Conservation (phyloP, 2,888 invertebrate genomes). For the Nymphalis polychloros region DNA sequence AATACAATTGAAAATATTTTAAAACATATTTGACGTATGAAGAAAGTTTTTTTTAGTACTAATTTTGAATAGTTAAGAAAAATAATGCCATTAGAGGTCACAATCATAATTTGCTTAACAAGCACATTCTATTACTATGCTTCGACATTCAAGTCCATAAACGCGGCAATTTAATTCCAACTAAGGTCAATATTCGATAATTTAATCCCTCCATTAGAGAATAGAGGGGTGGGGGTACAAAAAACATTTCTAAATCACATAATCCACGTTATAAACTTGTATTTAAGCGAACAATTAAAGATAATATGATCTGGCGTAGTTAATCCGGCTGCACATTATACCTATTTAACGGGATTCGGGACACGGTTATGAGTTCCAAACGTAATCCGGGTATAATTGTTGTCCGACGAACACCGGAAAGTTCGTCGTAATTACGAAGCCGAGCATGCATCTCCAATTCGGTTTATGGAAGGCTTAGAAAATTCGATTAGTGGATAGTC, state of each 20-base stretch:
- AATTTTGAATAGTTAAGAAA: no score
- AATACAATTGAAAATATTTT: no score
- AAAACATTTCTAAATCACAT: conserved; percentile 39
- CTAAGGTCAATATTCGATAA: conserved; percentile 23
- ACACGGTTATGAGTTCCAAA: conserved; percentile 66
- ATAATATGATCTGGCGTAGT: conserved; percentile 68
- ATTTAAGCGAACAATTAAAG: conserved; percentile 72
- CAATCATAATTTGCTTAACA: no score
- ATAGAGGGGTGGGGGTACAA: neutral
- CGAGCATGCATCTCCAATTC: conserved; percentile 46
- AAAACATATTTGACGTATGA: no score
- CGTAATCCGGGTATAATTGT: conserved; percentile 73
- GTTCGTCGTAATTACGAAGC: conserved; percentile 64
- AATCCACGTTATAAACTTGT: conserved; percentile 63
- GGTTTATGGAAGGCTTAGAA: conserved; percentile 37
- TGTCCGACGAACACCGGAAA: conserved; percentile 74
- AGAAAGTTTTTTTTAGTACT: no score
- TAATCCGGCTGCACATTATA: conserved; percentile 75
- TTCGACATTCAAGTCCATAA: no score
- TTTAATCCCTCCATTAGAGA: conserved; percentile 17
- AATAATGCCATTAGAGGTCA: no score
- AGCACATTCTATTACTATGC: no score
- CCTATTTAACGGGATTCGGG: conserved; percentile 75
- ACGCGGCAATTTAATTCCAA: neutral
- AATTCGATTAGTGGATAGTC: conserved; percentile 43